Evolutionary conservation across 1,140 invertebrate genomes (phyloP).

Genomic region (Potamilus streckersoni): DNA sequence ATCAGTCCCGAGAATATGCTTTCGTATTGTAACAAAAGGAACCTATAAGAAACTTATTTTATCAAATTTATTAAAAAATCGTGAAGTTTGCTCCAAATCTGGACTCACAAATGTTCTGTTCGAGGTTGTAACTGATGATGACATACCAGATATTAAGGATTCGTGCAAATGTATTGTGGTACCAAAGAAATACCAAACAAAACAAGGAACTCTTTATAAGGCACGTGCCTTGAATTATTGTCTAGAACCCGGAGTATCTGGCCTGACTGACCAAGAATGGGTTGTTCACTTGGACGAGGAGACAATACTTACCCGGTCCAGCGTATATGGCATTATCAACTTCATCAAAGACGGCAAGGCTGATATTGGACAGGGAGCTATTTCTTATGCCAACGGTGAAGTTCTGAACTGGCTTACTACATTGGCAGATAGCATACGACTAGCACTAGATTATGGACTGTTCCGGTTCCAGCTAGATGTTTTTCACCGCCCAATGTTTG

Average conservation of each 20-base stretch:
- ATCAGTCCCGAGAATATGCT: slow-evolving; percentile 94
- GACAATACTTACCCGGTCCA: slow-evolving; percentile 91
- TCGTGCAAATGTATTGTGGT: slow-evolving; percentile 85
- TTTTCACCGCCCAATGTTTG: slow-evolving; percentile 94
- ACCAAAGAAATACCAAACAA: slow-evolving; percentile 85
- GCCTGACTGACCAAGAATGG: slow-evolving; percentile 90
- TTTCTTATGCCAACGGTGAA: slow-evolving; percentile 95
- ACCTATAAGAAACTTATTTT: slow-evolving; percentile 91
- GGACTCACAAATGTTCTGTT: slow-evolving; percentile 96
- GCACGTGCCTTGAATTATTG: slow-evolving; percentile 95
- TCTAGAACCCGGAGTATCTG: slow-evolving; percentile 87
- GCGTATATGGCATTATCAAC: slow-evolving; percentile 88
- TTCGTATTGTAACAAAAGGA: slow-evolving; percentile 93
- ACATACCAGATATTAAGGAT: slow-evolving; percentile 77
- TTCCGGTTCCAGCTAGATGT: slow-evolving; percentile 89
- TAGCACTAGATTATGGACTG: slow-evolving; percentile 91
- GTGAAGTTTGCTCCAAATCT: slow-evolving; percentile 87
- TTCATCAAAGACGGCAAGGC: slow-evolving; percentile 93
- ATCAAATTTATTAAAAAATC: slow-evolving; percentile 86
- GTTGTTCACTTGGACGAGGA: slow-evolving; percentile 98
- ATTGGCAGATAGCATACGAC: slow-evolving; percentile 93
- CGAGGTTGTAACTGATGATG: slow-evolving; percentile 95
- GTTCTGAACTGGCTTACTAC: slow-evolving; percentile 97
- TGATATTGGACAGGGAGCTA: slow-evolving; percentile 95
- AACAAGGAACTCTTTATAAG: slow-evolving; percentile 92